Conservation (phyloP, 2,797 vertebrate species). For the Telmatherina bonti region DNA sequence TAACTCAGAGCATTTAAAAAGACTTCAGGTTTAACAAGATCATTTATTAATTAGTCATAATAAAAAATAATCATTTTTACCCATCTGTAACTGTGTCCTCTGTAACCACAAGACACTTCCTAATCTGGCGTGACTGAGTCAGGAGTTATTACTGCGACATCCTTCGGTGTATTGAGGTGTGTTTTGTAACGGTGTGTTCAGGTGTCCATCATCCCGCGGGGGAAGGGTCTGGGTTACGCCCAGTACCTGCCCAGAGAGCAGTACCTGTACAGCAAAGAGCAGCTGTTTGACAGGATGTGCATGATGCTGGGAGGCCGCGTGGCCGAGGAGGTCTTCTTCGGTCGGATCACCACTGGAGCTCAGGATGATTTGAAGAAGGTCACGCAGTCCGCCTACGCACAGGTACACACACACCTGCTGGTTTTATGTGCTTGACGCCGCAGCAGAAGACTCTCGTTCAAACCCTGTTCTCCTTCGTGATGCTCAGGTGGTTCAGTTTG, state of each 20-base stretch:
- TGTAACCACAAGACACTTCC: too few species aligned
- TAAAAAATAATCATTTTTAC: too few species aligned
- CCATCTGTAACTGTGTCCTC: too few species aligned
- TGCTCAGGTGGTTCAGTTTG: constrained; percentile 95
- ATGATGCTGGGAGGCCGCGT: constrained; percentile 96
- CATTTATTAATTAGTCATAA: too few species aligned
- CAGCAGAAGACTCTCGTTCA: background rate
- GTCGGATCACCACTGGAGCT: constrained; percentile 93
- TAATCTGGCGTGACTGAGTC: too few species aligned
- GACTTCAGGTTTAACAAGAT: too few species aligned
- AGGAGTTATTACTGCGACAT: too few species aligned
- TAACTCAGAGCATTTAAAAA: too few species aligned
- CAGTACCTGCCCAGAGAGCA: constrained; percentile 97
- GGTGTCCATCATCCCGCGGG: constrained; percentile 98
- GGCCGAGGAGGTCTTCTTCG: constrained; percentile 95
- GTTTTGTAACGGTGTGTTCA: constrained; percentile 53
- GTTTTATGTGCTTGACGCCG: too few species aligned
- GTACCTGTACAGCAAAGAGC: constrained; percentile 95
- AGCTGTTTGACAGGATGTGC: constrained; percentile 97
- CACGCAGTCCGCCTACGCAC: constrained; percentile 96
- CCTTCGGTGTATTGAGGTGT: too few species aligned
- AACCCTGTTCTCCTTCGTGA: background rate
- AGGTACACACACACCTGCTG: constrained; percentile 43
- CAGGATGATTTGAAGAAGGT: constrained; percentile 97
- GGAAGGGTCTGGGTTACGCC: constrained; percentile 94